Percentiles rank a stretch among this genome's conserved stretches.
phyloP scores from a whole-genome alignment of 2,888 invertebrate species.

The Ochropleura plecta region DNA sequence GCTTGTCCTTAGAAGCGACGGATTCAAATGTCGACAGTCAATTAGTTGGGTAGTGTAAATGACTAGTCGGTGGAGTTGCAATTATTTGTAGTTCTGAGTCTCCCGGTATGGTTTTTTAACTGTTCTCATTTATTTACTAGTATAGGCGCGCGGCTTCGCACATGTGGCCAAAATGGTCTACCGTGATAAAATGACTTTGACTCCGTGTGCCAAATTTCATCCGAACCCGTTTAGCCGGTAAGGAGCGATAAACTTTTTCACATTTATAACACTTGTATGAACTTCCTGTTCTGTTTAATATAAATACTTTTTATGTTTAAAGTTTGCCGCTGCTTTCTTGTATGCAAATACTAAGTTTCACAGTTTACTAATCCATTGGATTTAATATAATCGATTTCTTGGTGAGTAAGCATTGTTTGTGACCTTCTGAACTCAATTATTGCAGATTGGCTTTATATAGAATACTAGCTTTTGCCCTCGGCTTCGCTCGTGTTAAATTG shows the following conservation, averaged over 20 bases:
- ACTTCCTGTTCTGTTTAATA: too few relatives aligned
- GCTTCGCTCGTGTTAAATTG: too few relatives aligned
- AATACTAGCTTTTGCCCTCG: too few relatives aligned
- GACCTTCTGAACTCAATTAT: constrained; percentile 6
- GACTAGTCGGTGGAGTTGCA: neutral
- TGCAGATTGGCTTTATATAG: neutral
- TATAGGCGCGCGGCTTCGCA: neutral
- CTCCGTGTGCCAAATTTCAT: neutral
- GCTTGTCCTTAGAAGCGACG: neutral
- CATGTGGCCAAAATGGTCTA: neutral
- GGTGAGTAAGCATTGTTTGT: neutral
- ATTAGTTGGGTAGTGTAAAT: constrained; percentile 7
- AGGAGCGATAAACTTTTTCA: neutral
- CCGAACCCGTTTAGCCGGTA: neutral
- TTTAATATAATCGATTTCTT: neutral
- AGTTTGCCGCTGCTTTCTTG: neutral
- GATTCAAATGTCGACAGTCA: neutral
- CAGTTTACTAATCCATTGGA: neutral
- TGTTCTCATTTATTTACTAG: neutral
- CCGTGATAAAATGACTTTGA: neutral
- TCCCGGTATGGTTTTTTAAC: neutral
- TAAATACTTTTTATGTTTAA: too few relatives aligned
- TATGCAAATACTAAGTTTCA: neutral
- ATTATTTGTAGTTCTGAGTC: neutral
- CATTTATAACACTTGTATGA: neutral